Evolutionary conservation across 2,888 invertebrate species (phyloP), one percentile per base, ranked within the genome.

Genomic region (Alentia gelatinosa): DNA sequence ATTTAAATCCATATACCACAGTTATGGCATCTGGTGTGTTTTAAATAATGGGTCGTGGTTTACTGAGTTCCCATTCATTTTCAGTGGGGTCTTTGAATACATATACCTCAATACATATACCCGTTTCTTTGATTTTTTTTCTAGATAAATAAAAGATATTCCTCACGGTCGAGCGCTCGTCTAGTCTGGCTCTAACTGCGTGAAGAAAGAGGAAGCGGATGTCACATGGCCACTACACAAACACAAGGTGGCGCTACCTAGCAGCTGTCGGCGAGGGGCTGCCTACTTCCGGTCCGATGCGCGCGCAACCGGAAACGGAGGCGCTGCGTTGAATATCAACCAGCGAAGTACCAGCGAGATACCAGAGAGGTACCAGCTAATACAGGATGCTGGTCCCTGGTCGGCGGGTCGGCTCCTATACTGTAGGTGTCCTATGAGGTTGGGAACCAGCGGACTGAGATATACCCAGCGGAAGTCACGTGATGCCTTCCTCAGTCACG

Each of bases 181-280:
- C 56, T n/a, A 19, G 12, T 3, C 56, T 12, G 56, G 56, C n/a
- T n/a, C 23, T 56, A n/a, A 56, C 23, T 56, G 56, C 19, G 56
- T 3, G 56, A 56, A 19, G 56, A 56, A n/a, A n/a, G 56, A 74
- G 74, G 74, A 74, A 74, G 12, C 74, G 26, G 74, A 74, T 74
- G n/a, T 33, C 30, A 74, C 26, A 26, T 33, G 74, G 15, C 1
- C 30, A 3, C 12, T 33, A 74, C 74, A 74, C 74, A 74, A 3
- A 74, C 74, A 74, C 74, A 74, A 74, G 74, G 74, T 33, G 74
- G 74, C 33, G 74, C 74, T 33, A 74, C 74, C 74, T 33, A 33
- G n/a, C 74, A 74, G 74, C 74, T 26, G 26, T 3, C 26, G 30
- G 33, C 12, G 74, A 33, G 12, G 30, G 33, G 74, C 74, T 30